Evolutionary conservation across 92 coral and sea anemone genomes (phyloP), one percentile per base, ranked within the genome.

Genomic region (Epizoanthus rinbou): DNA sequence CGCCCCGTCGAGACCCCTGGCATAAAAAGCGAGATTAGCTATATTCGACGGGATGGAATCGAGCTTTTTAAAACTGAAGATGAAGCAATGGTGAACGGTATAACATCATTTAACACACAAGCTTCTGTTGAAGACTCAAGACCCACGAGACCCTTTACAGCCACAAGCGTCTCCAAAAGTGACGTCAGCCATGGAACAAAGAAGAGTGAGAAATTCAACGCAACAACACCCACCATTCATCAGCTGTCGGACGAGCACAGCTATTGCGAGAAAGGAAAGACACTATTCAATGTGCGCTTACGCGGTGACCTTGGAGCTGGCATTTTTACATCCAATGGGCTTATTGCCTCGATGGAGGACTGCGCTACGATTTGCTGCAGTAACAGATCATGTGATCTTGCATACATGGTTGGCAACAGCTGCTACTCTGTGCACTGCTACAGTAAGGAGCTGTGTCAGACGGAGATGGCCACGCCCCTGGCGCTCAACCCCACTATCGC

Each of bases 271-370:
- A 86, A 89, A 16, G 93, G 90, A 68, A 85, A 73, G 72, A 92
- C 94, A 16, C 85, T 69, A 21, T 85, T 87, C 73, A 89, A 96
- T 57, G 95, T 94, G 11, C 89, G 90, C 66, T 84, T 96, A 39
- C 91, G 91, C 47, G 99, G 99, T 13, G 98, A 95, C 47, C 83
- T 92, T 63, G 90, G 89, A 24, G 88, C 99, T 22, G 99, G 99
- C 2, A 72, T 57, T 53, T 96, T 96, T 58, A 87, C 90, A 21
- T 86, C 92, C 41, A 92, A 92, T 52, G 98, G 99, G 3, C 60
- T 86, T 80, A 95, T 90, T 35, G 35, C 86, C 17, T 92, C 88
- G 52, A 90, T 94, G 87, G 91, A 84, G 25, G 83, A 89, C 80
- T 96, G 99, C 64, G 69, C 91, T 15, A 80, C 74, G 15, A 88